A percentile compares a stretch with the other conserved stretches of the same genome.
Conservation (phyloP, 1,140 invertebrate genomes). For the Drosophila mayri region DNA sequence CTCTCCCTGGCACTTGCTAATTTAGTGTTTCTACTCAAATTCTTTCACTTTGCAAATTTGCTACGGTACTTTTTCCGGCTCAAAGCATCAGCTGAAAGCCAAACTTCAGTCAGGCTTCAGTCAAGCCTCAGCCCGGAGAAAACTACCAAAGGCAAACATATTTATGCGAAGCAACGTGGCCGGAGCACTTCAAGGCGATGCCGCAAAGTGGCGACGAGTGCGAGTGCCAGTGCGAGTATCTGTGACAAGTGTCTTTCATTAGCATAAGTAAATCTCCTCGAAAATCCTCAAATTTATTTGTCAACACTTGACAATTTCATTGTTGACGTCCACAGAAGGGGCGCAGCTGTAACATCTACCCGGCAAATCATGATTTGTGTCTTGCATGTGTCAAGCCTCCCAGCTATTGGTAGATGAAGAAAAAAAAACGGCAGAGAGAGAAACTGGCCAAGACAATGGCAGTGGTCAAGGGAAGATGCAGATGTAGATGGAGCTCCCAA, state of each 20-base stretch:
- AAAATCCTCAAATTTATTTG: constrained; percentile 84
- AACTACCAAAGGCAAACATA: constrained; percentile 45
- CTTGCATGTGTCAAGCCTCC: constrained; percentile 62
- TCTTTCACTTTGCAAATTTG: constrained; percentile 77
- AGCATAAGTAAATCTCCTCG: constrained; percentile 81
- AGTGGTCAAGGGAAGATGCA: constrained; percentile 43
- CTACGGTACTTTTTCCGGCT: constrained; percentile 72
- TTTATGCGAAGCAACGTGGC: constrained; percentile 76
- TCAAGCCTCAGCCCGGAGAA: neutral
- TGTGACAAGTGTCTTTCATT: constrained; percentile 83
- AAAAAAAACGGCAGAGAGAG: constrained; percentile 7
- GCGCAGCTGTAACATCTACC: constrained; percentile 57
- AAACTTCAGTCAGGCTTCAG: constrained; percentile 6
- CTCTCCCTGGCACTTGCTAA: constrained; percentile 32
- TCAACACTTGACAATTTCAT: constrained; percentile 85
- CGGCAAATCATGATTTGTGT: constrained; percentile 80
- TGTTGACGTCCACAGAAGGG: constrained; percentile 65
- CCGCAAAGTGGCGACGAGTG: constrained; percentile 45
- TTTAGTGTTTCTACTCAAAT: constrained; percentile 76
- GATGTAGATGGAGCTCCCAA: constrained; percentile 34
- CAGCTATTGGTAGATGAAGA: constrained; percentile 30
- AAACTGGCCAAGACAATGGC: constrained; percentile 61
- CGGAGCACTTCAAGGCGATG: constrained; percentile 72
- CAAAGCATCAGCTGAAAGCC: constrained; percentile 33
- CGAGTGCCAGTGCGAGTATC: constrained; percentile 42